Base-by-base conservation (phyloP, 2,113 vertebrate genomes). In the Mus musculus region DNA sequence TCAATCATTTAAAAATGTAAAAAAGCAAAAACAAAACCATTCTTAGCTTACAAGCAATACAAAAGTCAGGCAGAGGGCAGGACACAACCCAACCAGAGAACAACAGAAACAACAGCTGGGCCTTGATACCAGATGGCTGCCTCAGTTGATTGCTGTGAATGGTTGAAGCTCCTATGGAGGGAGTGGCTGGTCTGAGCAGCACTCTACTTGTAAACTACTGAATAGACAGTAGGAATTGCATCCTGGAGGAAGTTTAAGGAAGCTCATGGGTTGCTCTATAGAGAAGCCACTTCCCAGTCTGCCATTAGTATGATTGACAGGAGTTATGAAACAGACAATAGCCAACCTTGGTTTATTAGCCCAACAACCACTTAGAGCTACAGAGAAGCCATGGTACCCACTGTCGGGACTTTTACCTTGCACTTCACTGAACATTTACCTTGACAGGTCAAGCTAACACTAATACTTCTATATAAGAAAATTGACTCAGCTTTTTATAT, bases 1-100 rank as follows among this genome's bases (percentile, higher is more conserved):
- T 26, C 26, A 92, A 85, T 39, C n/a, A 88, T 26, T 90, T 88
- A 85, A 92, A 87, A 67, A 84, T 73, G 36, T 81, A 30, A 30
- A 65, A 63, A 65, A 65, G 11, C 5, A 65, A 65, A 65, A 69
- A 5, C 46, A 91, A 90, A 95, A 75, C 1, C 4, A 82, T 59
- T 77, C 36, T 90, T 56, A 90, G n/a, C 54, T 87, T 93, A 20
- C 22, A 93, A 54, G 61, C 14, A 63, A 67, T 76, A 59, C 2
- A 72, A 80, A 88, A 94, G 71, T 49, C 10, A 89, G 85, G 36
- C 5, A 82, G 36, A 95, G 3, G n/a, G 5, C 4, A 78, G 30
- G 33, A 82, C 63, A 75, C 13, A 52, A 52, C 0, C 72, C 73
- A 95, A 81, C 17, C 36, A 77, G 54, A 84, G 36, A 54, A 67